Percentiles rank a stretch among this genome's conserved stretches.
Conservation (phyloP, 2,113 vertebrate genomes). For the Actenoides lindsayi region DNA sequence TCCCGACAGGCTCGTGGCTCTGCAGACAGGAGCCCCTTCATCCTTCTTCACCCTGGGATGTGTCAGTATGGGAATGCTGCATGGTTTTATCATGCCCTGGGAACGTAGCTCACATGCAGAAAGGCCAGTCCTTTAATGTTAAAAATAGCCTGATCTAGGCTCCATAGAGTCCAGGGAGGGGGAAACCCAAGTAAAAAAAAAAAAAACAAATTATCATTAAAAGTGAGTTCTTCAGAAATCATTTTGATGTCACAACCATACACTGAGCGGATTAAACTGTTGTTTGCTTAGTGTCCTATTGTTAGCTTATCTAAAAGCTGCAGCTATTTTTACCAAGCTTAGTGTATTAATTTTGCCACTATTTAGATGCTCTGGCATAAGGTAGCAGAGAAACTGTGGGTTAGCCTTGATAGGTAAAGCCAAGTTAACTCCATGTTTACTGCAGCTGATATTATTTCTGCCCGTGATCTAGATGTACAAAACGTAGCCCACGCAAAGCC, state of each 20-base stretch:
- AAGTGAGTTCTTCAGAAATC: not conserved
- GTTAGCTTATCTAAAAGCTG: not conserved
- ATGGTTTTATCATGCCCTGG: not conserved
- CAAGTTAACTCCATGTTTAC: not conserved
- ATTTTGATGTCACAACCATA: rapidly evolving
- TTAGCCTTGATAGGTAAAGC: not conserved
- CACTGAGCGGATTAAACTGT: not conserved
- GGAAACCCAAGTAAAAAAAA: too few species aligned
- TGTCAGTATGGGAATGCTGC: rapidly evolving
- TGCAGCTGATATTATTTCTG: not conserved
- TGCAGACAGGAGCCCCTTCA: not conserved
- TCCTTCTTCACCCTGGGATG: not conserved
- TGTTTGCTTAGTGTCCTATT: not conserved
- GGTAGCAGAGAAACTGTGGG: not conserved
- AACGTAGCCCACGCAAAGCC: not conserved
- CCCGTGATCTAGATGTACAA: not conserved
- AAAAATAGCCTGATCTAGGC: not conserved
- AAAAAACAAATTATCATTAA: not conserved
- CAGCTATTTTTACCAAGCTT: not conserved
- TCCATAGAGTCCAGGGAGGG: rapidly evolving
- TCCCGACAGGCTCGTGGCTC: rapidly evolving
- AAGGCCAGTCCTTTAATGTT: not conserved
- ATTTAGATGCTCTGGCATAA: not conserved
- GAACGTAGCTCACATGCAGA: not conserved
- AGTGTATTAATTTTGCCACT: not conserved